Percentiles rank a stretch among this genome's conserved stretches.
phyloP scores from a whole-genome alignment of 2,113 vertebrate genomes.

The Capricornis sumatraensis region DNA sequence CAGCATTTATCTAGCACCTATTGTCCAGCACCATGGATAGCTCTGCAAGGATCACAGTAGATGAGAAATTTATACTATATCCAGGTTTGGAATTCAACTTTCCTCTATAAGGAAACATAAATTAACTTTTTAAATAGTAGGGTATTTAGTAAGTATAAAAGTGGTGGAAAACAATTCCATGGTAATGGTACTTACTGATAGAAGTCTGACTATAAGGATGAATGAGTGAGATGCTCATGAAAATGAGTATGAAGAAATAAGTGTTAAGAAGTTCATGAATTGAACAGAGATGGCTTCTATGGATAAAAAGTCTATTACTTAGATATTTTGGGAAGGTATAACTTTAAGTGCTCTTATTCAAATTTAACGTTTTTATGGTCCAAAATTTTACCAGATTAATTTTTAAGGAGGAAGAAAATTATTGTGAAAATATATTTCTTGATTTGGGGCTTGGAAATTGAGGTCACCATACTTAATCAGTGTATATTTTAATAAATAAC shows the following conservation, averaged over 20 bases:
- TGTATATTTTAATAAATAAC: background rate
- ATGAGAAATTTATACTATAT: background rate
- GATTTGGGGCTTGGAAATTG: background rate
- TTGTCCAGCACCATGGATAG: background rate
- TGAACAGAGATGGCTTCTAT: background rate
- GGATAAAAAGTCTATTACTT: background rate
- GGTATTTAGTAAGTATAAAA: background rate
- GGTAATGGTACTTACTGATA: background rate
- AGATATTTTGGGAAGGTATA: background rate
- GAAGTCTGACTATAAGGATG: background rate
- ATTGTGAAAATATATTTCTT: background rate
- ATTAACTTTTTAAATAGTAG: background rate
- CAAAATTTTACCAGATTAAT: background rate
- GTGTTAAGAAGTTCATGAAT: background rate
- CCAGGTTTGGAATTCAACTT: background rate
- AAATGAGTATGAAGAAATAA: background rate
- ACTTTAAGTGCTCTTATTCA: background rate
- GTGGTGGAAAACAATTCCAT: background rate
- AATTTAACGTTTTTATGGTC: background rate
- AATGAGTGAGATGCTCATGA: background rate
- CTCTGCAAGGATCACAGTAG: background rate
- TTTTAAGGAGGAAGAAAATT: background rate
- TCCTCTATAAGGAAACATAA: background rate
- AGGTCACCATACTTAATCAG: background rate
- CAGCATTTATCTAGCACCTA: background rate